A percentile compares a stretch with the other conserved stretches of the same genome.
Evolutionary conservation across 2,797 vertebrate species (phyloP).

Genomic region (Centroberyx gerrardi): DNA sequence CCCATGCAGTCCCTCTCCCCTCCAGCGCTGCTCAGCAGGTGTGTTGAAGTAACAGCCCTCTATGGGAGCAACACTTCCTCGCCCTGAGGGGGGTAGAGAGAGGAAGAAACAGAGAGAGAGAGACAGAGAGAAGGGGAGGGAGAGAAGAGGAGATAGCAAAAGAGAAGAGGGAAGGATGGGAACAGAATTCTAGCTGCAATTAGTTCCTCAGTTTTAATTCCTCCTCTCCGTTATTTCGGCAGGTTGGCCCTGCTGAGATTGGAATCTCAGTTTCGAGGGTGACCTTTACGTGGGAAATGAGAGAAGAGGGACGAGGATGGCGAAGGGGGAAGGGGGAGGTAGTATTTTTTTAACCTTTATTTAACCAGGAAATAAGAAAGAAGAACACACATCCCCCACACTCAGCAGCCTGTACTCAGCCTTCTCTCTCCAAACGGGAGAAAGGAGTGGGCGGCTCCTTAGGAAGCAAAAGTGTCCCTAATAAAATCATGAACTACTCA

Average conservation of each 20-base stretch:
- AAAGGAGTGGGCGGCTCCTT: too few relatives aligned
- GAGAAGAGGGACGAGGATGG: not conserved
- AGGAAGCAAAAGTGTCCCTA: too few relatives aligned
- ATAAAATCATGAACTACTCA: too few relatives aligned
- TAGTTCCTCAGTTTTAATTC: slow-evolving; percentile 28
- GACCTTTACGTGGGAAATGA: not conserved
- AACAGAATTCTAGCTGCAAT: not conserved
- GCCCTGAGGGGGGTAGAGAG: not conserved
- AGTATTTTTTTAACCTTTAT: not conserved
- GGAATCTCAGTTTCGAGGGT: not conserved
- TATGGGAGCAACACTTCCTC: slow-evolving; percentile 24
- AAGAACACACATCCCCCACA: not conserved
- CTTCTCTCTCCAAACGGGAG: not conserved
- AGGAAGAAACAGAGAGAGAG: slow-evolving; percentile 1
- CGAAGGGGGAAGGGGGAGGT: not conserved
- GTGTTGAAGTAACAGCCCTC: slow-evolving; percentile 44
- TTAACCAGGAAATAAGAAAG: not conserved
- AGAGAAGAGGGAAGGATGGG: not conserved
- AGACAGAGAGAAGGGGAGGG: not conserved
- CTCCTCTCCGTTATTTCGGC: slow-evolving; percentile 29
- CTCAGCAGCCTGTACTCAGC: too few relatives aligned
- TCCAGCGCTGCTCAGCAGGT: slow-evolving; percentile 45
- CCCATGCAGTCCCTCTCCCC: slow-evolving; percentile 39
- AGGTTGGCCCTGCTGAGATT: slow-evolving; percentile 26
- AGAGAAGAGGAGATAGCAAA: not conserved